Percentiles rank a stretch among this genome's conserved stretches.
These are phyloP conservation scores for Cyclargus thomasi DNA, from an alignment of 1,140 invertebrate genomes.

Conservation along the genomic window DNA sequence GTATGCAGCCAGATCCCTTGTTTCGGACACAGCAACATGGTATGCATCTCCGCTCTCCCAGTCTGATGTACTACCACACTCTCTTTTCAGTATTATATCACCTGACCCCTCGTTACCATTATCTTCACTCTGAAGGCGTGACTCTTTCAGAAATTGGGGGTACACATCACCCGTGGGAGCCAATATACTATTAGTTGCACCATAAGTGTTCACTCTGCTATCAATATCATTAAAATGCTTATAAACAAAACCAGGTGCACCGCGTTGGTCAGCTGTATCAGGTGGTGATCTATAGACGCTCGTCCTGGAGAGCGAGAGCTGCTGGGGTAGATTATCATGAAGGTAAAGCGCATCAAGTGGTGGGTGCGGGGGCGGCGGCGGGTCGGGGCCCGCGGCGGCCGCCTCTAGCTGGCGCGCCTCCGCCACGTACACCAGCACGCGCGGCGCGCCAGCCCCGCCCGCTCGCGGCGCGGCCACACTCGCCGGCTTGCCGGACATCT, in stretches of 20 bases:
- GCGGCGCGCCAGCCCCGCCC: constrained; percentile 62
- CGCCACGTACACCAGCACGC: constrained; percentile 68
- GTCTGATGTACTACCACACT: constrained; percentile 41
- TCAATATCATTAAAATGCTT: constrained; percentile 51
- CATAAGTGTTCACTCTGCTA: constrained; percentile 37
- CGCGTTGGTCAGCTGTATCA: constrained; percentile 38
- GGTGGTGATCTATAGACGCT: constrained; percentile 39
- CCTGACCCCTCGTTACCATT: constrained; percentile 34
- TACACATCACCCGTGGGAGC: constrained; percentile 14
- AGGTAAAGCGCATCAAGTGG: constrained; percentile 45
- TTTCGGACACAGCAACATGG: constrained; percentile 43
- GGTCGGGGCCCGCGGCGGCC: constrained; percentile 49
- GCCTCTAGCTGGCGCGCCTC: constrained; percentile 67
- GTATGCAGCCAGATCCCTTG: constrained; percentile 45
- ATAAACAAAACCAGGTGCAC: constrained; percentile 40
- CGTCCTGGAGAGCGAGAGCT: constrained; percentile 37
- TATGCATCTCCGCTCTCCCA: constrained; percentile 50
- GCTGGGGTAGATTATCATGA: constrained; percentile 45
- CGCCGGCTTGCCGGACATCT: constrained; percentile 69
- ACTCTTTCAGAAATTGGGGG: constrained; percentile 48
- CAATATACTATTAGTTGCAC: constrained; percentile 11
- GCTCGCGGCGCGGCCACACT: constrained; percentile 65
- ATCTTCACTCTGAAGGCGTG: constrained; percentile 41
- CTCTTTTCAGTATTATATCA: constrained; percentile 40
- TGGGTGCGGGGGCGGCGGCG: constrained; percentile 38